Conservation (phyloP, 2,888 invertebrate species). For the Timema cristinae region DNA sequence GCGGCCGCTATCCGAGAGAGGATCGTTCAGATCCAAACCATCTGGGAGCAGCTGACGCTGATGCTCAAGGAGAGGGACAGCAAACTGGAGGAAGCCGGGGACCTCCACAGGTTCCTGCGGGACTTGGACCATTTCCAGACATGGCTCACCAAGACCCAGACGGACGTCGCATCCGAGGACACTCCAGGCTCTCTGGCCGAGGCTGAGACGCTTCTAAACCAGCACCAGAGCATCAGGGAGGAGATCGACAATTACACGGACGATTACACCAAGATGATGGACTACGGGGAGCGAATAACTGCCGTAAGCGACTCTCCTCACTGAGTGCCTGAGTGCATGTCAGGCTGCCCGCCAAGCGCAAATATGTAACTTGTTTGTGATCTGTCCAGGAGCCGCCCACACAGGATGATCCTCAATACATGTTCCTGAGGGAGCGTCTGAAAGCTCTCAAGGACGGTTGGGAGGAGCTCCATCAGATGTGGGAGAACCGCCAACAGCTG, state of each 20-base stretch:
- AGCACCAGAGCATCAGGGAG: slow-evolving; percentile 97
- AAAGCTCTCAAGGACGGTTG: slow-evolving; percentile 98
- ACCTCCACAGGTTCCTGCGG: slow-evolving; percentile 94
- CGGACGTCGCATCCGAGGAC: slow-evolving; percentile 97
- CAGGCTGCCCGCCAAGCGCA: background rate
- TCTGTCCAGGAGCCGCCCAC: slow-evolving; percentile 65
- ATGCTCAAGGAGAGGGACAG: slow-evolving; percentile 98
- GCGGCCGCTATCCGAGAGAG: slow-evolving; percentile 86
- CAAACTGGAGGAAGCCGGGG: slow-evolving; percentile 97
- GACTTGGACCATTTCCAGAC: slow-evolving; percentile 99
- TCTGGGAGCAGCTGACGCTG: slow-evolving; percentile 96
- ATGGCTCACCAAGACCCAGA: slow-evolving; percentile 98
- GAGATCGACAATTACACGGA: slow-evolving; percentile 99
- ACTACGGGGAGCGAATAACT: slow-evolving; percentile 94
- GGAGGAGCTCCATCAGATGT: slow-evolving; percentile 99
- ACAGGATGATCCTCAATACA: slow-evolving; percentile 97
- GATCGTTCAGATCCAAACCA: slow-evolving; percentile 82
- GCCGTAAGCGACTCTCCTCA: slow-evolving; percentile 52
- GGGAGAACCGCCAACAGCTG: slow-evolving; percentile 96
- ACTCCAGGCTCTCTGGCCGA: slow-evolving; percentile 90
- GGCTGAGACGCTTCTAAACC: slow-evolving; percentile 93
- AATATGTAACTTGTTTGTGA: background rate
- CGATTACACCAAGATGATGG: slow-evolving; percentile 99
- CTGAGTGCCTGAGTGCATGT: too few relatives aligned
- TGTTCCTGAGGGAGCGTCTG: slow-evolving; percentile 97